Base-by-base conservation (phyloP, 2,888 invertebrate species). In the Cryptus armator region DNA sequence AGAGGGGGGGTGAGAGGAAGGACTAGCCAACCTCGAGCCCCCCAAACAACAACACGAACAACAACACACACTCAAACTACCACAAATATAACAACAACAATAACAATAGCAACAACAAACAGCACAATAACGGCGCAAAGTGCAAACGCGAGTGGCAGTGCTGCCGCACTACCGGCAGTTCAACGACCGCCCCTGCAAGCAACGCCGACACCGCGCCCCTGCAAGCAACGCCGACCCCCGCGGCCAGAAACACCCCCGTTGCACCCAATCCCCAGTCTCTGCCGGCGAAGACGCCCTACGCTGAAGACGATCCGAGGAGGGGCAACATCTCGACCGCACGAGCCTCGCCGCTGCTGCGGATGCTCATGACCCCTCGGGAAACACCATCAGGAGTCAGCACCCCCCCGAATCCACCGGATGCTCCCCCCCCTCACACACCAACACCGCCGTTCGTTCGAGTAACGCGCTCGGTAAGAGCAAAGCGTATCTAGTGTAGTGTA, bases 161-260 rank as follows among this genome's bases (percentile, higher is more conserved):
- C 5, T 3, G 3, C 4, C 5, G 4, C 48, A 0, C 2, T 1
- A 0, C 2, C 48, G 0, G 4, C 48, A 48, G 0, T n/a, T 0
- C 0, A 1, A 48, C 3, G 0, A 48, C 48, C 4, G 24, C 24
- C 2, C 4, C 0, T n/a, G 4, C 5, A 48, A 48, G 4, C 48
- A 3, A 0, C n/a, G n/a, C 4, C n/a, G 1, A 14, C 48, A 16
- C 4, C 12, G n/a, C n/a, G n/a, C 3, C 14, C 4, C 4, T n/a
- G 0, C 1, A 0, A 3, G n/a, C 48, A 10, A 4, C 4, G 12
- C 0, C n/a, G 12, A n/a, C 48, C 12, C 48, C 48, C 3, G 48
- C n/a, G 12, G 4, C 10, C 48, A 48, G 48, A 48, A 48, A 51
- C 51, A n/a, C 51, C 51, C 16, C 7, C 5, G 16, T 19, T 0